Evolutionary conservation across 2,888 invertebrate genomes (phyloP).

Genomic region (Mimachlamys varia): DNA sequence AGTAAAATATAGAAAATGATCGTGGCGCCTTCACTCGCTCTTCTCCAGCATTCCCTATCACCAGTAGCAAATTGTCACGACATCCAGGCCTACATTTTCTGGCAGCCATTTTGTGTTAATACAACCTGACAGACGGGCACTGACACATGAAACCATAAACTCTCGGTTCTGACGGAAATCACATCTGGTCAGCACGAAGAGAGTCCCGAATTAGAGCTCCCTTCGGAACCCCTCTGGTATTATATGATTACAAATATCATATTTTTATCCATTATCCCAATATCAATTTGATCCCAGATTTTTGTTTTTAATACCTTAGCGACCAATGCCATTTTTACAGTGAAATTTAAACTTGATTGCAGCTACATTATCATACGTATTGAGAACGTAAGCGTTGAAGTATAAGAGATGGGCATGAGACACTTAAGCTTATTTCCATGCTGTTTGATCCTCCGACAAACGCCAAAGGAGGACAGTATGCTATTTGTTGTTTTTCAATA

Average conservation of each 20-base stretch:
- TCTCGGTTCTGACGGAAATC: background rate
- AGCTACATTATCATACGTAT: background rate
- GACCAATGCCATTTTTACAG: background rate
- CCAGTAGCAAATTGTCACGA: background rate
- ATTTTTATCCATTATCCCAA: background rate
- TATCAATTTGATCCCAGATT: background rate
- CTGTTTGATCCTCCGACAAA: background rate
- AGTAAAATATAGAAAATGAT: too few relatives aligned
- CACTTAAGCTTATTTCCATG: background rate
- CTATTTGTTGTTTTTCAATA: too few relatives aligned
- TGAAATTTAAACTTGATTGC: background rate
- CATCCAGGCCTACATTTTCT: background rate
- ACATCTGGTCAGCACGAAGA: background rate
- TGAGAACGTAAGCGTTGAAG: background rate
- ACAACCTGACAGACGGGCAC: background rate
- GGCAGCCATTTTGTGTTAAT: background rate
- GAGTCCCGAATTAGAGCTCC: background rate
- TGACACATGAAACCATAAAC: constrained; percentile 10
- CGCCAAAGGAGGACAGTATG: too few relatives aligned
- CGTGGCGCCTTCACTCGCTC: too few relatives aligned
- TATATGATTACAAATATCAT: background rate
- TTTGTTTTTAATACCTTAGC: background rate
- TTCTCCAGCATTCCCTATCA: background rate
- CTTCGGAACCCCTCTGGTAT: background rate
- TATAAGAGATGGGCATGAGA: background rate